phyloP scores from a whole-genome alignment of 37 sponge, comb jelly and placozoan genomes.

The Bolinopsis microptera region DNA sequence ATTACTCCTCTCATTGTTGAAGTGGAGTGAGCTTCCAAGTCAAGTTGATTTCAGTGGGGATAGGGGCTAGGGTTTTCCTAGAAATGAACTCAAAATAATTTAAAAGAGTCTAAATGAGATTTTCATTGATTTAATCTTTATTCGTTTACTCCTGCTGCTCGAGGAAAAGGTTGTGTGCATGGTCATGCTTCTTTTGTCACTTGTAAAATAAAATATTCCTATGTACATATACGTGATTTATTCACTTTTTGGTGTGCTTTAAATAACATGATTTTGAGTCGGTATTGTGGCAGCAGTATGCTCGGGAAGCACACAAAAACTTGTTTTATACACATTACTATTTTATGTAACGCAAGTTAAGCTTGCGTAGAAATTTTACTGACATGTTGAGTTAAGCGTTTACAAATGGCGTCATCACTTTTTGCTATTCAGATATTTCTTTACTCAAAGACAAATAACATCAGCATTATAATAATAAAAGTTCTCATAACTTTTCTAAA shows the following conservation, averaged over 20 bases:
- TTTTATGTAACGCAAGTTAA: background rate
- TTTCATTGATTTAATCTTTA: background rate
- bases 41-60: background rate
- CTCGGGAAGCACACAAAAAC: no score
- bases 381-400: background rate
- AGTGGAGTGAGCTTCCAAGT: slow-evolving; percentile 62
- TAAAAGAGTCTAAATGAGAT: background rate
- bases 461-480: no score
- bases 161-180: background rate
- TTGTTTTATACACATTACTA: no score
- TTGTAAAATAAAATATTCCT: no score
- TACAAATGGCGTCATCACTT: background rate
- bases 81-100: background rate
- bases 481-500: no score
- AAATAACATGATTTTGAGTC: no score
- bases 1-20: slow-evolving; percentile 90
- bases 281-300: no score
- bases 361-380: background rate
- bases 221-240: background rate
- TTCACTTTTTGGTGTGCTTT: no score
- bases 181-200: background rate
- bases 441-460: no score
- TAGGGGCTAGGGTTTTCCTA: background rate
- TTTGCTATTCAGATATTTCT: no score
- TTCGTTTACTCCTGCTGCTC: background rate